Percentiles rank a stretch among this genome's conserved stretches.
Conservation (phyloP, 1,140 invertebrate species). For the Radopholus similis region DNA sequence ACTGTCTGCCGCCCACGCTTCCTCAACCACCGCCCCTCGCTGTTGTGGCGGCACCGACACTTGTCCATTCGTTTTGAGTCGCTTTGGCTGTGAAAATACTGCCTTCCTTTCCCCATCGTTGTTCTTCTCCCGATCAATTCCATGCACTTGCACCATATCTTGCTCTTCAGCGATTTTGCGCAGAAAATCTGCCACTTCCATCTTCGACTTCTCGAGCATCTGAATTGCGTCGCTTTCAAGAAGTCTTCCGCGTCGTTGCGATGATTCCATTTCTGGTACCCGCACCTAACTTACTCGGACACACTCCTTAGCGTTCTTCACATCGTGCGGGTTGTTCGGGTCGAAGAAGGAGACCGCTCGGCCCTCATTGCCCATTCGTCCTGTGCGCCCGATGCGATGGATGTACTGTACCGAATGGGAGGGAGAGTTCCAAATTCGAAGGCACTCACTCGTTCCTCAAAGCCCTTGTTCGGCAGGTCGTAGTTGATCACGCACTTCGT, state of each 20-base stretch:
- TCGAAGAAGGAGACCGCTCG: constrained; percentile 13
- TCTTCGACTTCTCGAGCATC: background rate
- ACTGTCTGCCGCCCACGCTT: too few relatives aligned
- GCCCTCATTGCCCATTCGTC: background rate
- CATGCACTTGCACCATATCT: background rate
- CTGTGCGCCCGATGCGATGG: constrained; percentile 32
- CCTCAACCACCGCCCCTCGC: too few relatives aligned
- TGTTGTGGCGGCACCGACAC: too few relatives aligned
- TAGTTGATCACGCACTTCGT: constrained; percentile 70
- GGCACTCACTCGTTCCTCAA: background rate
- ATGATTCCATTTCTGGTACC: too few relatives aligned
- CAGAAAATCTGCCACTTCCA: background rate
- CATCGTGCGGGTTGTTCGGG: background rate
- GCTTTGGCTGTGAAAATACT: too few relatives aligned
- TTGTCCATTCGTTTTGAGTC: too few relatives aligned
- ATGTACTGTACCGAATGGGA: constrained; percentile 12
- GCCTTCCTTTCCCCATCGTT: background rate
- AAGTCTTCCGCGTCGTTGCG: background rate
- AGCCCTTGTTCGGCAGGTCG: constrained; percentile 69
- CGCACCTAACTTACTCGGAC: background rate
- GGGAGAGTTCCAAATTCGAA: constrained; percentile 2
- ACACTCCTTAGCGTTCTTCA: background rate
- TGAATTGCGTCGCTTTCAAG: background rate
- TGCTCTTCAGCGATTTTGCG: background rate
- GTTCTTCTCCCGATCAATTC: background rate